A percentile compares a stretch with the other conserved stretches of the same genome.
phyloP scores from a whole-genome alignment of 1,140 invertebrate species.

The Tetramorium parvispinum region DNA sequence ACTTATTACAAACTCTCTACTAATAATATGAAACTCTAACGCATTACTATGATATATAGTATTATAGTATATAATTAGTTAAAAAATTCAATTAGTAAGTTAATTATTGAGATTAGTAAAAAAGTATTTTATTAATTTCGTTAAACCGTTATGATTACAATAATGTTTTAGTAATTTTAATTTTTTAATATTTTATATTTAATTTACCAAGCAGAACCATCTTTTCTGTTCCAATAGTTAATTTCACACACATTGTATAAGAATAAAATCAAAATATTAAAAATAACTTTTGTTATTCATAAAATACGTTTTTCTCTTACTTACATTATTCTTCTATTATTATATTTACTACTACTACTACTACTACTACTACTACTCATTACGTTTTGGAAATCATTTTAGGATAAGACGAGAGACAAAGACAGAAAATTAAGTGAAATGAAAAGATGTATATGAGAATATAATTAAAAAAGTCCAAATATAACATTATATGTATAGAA shows the following conservation, averaged over 20 bases:
- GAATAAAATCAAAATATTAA: background rate
- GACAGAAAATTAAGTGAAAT: background rate
- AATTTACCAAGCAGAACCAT: background rate
- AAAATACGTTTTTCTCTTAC: background rate
- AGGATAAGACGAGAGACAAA: background rate
- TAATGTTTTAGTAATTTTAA: background rate
- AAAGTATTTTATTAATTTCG: background rate
- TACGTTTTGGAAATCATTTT: background rate
- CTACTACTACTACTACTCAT: background rate
- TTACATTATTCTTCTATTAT: too few species aligned
- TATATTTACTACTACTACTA: background rate
- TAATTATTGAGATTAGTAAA: background rate
- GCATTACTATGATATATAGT: too few species aligned
- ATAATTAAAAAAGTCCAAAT: background rate
- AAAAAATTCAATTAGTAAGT: background rate
- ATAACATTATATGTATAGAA: background rate
- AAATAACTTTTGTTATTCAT: background rate
- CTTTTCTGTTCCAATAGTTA: background rate
- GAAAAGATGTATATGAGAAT: background rate
- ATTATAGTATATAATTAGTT: too few species aligned
- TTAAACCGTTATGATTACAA: background rate
- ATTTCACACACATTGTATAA: background rate
- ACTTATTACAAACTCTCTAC: background rate
- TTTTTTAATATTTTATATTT: background rate
- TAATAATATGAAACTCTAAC: background rate